Evolutionary conservation across 2,888 invertebrate species (phyloP).

Genomic region (Lepas anatifera): DNA sequence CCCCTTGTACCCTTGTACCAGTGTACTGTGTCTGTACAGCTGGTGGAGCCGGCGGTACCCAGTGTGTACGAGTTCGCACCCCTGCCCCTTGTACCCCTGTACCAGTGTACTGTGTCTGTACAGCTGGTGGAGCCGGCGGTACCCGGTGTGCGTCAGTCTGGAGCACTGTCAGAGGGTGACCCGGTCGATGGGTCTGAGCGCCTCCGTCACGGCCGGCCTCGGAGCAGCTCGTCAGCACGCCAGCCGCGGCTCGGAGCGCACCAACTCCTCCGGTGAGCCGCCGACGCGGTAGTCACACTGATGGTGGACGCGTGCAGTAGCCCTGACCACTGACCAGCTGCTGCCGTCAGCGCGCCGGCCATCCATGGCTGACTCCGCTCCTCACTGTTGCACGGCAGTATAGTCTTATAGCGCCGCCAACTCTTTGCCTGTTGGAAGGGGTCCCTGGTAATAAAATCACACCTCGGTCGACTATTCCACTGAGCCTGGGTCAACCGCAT

Average conservation of each 20-base stretch:
- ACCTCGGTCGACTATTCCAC: no score
- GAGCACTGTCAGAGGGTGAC: not conserved
- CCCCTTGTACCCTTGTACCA: no score
- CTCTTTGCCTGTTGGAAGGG: no score
- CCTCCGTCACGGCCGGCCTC: not conserved
- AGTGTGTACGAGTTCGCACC: not conserved
- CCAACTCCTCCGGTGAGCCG: not conserved
- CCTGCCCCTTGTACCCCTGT: not conserved
- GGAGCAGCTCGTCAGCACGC: not conserved
- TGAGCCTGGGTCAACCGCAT: no score
- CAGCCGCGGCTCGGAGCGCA: not conserved
- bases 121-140: constrained; percentile 81
- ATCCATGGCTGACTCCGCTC: no score
- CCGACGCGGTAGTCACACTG: not conserved
- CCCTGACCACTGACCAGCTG: no score
- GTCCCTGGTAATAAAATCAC: no score
- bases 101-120: constrained; percentile 25
- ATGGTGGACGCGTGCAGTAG: no score
- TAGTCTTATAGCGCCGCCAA: no score
- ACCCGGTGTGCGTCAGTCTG: constrained; percentile 64
- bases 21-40: no score
- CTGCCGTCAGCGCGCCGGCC: no score
- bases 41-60: not conserved
- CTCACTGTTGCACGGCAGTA: no score
- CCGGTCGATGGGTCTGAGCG: not conserved